Conservation (phyloP, 2,797 vertebrate species). For the Rhinella marina region DNA sequence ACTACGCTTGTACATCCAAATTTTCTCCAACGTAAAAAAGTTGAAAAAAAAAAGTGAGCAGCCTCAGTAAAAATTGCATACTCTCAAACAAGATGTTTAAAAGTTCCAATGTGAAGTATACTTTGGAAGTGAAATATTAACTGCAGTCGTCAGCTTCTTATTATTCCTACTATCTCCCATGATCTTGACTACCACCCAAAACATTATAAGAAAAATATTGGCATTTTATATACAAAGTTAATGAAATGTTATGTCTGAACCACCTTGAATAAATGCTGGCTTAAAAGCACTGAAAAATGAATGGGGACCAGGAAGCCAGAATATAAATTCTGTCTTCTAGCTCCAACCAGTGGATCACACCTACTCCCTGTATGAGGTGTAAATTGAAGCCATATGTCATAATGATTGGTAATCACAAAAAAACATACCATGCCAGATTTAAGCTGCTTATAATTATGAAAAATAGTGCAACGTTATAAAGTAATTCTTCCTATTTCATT, state of each 20-base stretch:
- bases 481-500: conserved; percentile 15
- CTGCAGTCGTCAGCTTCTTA: background rate
- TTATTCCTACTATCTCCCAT: background rate
- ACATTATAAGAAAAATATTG: conserved; percentile 34
- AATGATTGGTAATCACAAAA: conserved; percentile 61
- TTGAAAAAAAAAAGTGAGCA: too few species aligned
- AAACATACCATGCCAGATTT: conserved; percentile 43
- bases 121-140: background rate
- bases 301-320: conserved; percentile 47
- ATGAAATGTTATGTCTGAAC: conserved; percentile 57
- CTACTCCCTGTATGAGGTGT: conserved; percentile 55
- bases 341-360: conserved; percentile 58
- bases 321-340: conserved; percentile 55
- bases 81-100: too few species aligned
- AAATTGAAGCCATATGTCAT: conserved; percentile 61
- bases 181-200: conserved; percentile 23
- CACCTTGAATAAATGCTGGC: conserved; percentile 55
- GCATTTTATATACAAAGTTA: conserved; percentile 49
- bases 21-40: too few species aligned
- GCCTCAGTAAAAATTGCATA: too few species aligned
- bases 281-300: conserved; percentile 54
- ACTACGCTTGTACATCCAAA: too few species aligned
- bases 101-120: background rate
- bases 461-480: conserved; percentile 59
- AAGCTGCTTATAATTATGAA: conserved; percentile 52